Evolutionary conservation across 1,140 invertebrate genomes (phyloP).

Genomic region (Medauroidea extradentata): DNA sequence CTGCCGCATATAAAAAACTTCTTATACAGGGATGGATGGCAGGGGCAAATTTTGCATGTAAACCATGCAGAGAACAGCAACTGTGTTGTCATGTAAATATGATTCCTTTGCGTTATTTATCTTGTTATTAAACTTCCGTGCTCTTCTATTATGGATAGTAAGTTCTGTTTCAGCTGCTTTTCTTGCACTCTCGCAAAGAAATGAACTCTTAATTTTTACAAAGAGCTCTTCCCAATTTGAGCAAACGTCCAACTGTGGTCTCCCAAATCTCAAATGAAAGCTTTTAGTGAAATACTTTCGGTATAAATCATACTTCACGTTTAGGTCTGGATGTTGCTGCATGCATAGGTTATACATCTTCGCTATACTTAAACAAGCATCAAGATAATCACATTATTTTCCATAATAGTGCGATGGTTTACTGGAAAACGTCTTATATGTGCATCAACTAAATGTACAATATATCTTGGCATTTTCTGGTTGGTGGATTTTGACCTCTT

Average conservation of each 20-base stretch:
- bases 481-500: no score
- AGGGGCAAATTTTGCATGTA: conserved; percentile 36
- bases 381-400: conserved; percentile 23
- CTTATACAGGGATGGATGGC: conserved; percentile 23
- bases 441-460: no score
- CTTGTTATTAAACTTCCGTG: conserved; percentile 30
- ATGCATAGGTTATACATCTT: conserved; percentile 33
- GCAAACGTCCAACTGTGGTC: conserved; percentile 30
- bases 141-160: conserved; percentile 20
- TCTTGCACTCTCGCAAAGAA: conserved; percentile 25
- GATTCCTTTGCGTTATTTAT: conserved; percentile 21
- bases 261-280: conserved; percentile 27
- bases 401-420: no score
- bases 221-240: conserved; percentile 20
- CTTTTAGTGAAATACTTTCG: conserved; percentile 30
- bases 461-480: no score
- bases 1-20: conserved; percentile 29
- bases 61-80: conserved; percentile 29
- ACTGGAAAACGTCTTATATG: no score
- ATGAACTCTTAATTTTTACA: conserved; percentile 8
- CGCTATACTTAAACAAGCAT: conserved; percentile 30
- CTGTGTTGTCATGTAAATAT: conserved; percentile 17
- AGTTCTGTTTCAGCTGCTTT: conserved; percentile 29
- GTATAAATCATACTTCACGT: conserved; percentile 31
- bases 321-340: conserved; percentile 23